Conservation (phyloP, 2,888 invertebrate species). For the Clanis bilineata region DNA sequence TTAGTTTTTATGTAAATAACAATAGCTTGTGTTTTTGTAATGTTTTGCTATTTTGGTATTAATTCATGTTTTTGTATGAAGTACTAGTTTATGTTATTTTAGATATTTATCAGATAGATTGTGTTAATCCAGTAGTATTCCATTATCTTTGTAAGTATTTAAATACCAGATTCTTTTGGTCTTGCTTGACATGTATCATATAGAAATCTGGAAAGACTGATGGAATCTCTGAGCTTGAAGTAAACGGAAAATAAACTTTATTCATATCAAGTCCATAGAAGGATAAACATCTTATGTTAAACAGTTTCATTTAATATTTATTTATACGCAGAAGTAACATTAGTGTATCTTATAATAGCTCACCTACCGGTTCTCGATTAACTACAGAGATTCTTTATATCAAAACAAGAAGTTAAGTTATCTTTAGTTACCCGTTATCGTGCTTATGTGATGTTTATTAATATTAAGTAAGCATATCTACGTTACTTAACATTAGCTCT, state of each 20-base stretch:
- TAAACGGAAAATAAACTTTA: background rate
- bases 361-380: background rate
- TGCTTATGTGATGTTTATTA: background rate
- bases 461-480: background rate
- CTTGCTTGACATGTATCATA: background rate
- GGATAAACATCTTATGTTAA: conserved; percentile 2
- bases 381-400: background rate
- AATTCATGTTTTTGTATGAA: background rate
- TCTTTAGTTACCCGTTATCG: background rate
- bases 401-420: background rate
- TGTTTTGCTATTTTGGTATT: too few relatives aligned
- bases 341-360: background rate
- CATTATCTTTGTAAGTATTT: too few relatives aligned
- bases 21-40: too few relatives aligned
- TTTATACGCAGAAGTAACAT: conserved; percentile 8
- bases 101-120: background rate
- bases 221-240: background rate
- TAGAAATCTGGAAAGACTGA: background rate
- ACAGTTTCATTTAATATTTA: background rate
- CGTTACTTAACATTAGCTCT: background rate
- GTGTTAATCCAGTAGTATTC: too few relatives aligned
- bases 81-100: background rate
- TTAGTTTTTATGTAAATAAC: too few relatives aligned
- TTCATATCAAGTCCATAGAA: background rate
- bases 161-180: background rate